These are phyloP conservation scores for Oenanthe melanoleuca DNA, from an alignment of 2,113 vertebrate species.

Conservation along the genomic window DNA sequence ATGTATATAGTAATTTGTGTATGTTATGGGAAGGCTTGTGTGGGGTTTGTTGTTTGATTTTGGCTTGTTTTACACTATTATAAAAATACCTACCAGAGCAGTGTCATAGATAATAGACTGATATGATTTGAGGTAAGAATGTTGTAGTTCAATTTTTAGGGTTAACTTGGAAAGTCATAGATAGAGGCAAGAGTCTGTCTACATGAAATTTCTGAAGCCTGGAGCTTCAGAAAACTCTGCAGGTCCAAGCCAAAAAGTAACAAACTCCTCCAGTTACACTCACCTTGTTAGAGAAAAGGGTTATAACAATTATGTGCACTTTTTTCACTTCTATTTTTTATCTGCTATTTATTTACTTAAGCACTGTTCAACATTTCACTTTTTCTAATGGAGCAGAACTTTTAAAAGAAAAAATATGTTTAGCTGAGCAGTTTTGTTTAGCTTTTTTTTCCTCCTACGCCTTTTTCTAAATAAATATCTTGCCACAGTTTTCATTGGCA, in stretches of 20 bases:
- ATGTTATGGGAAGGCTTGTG: not conserved
- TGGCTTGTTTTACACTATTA: not conserved
- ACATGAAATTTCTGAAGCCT: conserved; percentile 51
- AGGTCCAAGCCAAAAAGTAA: conserved; percentile 54
- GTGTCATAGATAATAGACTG: conserved; percentile 34
- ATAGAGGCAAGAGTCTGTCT: conserved; percentile 22
- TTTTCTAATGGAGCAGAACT: conserved; percentile 70
- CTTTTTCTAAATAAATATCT: conserved; percentile 77
- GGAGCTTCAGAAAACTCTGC: conserved; percentile 47
- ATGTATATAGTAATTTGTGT: not conserved
- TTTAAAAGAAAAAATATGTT: conserved; percentile 59
- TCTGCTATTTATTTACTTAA: conserved; percentile 67
- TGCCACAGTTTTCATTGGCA: conserved; percentile 69
- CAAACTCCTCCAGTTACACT: conserved; percentile 44
- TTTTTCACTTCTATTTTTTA: conserved; percentile 61
- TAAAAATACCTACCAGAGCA: conserved; percentile 1
- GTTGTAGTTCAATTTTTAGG: conserved; percentile 54
- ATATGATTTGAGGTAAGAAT: conserved; percentile 69
- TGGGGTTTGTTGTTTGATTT: not conserved
- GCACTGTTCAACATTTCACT: conserved; percentile 61
- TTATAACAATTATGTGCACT: conserved; percentile 65
- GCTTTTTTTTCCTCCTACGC: not conserved
- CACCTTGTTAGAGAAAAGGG: conserved; percentile 60
- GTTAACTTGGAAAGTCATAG: conserved; percentile 58
- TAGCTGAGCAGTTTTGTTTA: conserved; percentile 59